Percentiles rank a stretch among this genome's conserved stretches.
Conservation (phyloP, 2,797 vertebrate genomes). For the Falco rusticolus region DNA sequence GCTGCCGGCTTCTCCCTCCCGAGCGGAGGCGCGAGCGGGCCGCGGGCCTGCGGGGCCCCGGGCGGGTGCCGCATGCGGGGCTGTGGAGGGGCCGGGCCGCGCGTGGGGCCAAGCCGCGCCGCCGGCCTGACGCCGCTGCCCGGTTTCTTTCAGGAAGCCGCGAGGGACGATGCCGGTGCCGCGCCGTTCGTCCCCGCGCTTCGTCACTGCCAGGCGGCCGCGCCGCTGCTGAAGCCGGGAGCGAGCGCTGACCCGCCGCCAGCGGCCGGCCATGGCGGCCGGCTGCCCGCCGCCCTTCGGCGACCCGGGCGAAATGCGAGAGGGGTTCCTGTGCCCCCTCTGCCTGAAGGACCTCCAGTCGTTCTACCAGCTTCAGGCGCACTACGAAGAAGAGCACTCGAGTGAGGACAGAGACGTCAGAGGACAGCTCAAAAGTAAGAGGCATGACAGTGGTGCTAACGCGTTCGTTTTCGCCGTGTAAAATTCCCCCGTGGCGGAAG, state of each 20-base stretch:
- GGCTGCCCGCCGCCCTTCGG: constrained; percentile 86
- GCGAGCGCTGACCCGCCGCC: not conserved
- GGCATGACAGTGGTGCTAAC: fast-evolving
- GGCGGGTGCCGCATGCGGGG: too few species aligned
- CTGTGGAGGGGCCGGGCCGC: too few species aligned
- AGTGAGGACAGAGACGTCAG: constrained; percentile 89
- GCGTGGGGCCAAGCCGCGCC: not conserved
- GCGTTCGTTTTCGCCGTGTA: not conserved
- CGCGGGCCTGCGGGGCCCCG: too few species aligned
- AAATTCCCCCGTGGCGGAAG: not conserved
- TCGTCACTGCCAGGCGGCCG: not conserved
- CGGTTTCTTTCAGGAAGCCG: not conserved
- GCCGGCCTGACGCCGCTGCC: not conserved
- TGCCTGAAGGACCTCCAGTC: constrained; percentile 97
- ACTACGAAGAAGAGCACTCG: constrained; percentile 95
- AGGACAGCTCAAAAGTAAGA: constrained; percentile 90
- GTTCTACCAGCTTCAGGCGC: constrained; percentile 93
- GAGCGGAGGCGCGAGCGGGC: too few species aligned
- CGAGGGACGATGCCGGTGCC: not conserved
- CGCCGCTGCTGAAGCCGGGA: not conserved
- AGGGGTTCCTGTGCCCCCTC: constrained; percentile 95
- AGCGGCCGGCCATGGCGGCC: constrained; percentile 82
- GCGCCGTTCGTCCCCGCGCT: not conserved
- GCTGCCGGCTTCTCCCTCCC: too few species aligned
- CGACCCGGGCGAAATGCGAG: constrained; percentile 88